Base-by-base conservation (phyloP, 2,888 invertebrate genomes). In the Schizotus pectinicornis region DNA sequence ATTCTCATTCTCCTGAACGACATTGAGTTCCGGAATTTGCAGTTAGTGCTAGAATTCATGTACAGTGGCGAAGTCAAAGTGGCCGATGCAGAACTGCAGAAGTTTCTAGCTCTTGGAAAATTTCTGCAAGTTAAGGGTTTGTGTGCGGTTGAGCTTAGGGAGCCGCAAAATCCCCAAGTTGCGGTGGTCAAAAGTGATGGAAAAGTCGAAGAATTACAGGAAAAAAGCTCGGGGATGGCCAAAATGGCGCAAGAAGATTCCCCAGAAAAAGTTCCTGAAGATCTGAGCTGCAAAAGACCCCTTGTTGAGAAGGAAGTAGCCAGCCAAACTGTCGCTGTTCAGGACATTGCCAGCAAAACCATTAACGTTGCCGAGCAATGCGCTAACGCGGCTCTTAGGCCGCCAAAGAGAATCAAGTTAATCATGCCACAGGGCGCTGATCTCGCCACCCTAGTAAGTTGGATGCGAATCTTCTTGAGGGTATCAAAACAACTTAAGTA, bases 51-150 rank as follows among this genome's bases (percentile, higher is more conserved):
- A 14, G 79, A 80, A 53, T 83, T 82, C 63, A 81, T 83, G 78
- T 83, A 83, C 67, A 75, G 76, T 59, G 83, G 83, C 11, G 82
- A 83, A 73, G 78, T 82, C n/a, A 80, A 79, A 70, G 81, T 82
- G 7, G 68, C 75, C 3, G 81, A 82, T 63, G 67, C 71, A 9
- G 81, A 82, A 59, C 69, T 83, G 59, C 78, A 79, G 50, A 70
- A 76, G 54, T 72, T 83, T 33, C 64, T 83, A 33, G 73, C 74
- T 3, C 74, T 80, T 31, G 82, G 82, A 1, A 80, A 81, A 69
- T 73, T 74, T 22, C 71, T 82, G 9, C 80, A 81, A 72, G 76
- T 83, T 1, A 82, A 82, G 73, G 83, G 82, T n/a, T 69, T 81
- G 48, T 76, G 77, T 43, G 79, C 77, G 62, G 76, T 80, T 7